Conservation (phyloP, 2,888 invertebrate species). For the Drosophila paracracens region DNA sequence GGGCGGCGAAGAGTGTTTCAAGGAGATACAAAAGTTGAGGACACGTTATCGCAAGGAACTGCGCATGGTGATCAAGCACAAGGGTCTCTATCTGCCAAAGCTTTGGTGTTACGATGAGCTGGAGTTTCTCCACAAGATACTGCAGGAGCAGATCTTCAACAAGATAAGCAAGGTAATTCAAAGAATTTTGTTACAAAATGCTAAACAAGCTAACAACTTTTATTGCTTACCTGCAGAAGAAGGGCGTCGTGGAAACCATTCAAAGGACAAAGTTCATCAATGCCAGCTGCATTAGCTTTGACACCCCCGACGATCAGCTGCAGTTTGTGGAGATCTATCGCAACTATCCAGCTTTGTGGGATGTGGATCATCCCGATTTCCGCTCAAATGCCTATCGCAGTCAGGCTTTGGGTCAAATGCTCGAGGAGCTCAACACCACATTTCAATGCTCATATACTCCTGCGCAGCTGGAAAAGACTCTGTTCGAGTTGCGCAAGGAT, state of each 20-base stretch:
- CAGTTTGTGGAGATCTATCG: conserved; percentile 80
- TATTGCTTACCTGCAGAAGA: conserved; percentile 54
- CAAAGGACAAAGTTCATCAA: conserved; percentile 73
- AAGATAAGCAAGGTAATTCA: conserved; percentile 71
- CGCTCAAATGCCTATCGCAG: conserved; percentile 77
- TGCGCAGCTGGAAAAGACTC: conserved; percentile 77
- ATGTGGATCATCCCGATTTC: conserved; percentile 82
- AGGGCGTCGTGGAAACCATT: conserved; percentile 68
- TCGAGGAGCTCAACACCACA: conserved; percentile 69
- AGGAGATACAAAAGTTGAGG: conserved; percentile 76
- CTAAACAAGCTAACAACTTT: not conserved
- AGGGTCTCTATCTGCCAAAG: conserved; percentile 78
- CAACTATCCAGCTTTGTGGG: conserved; percentile 75
- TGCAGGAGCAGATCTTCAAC: conserved; percentile 75
- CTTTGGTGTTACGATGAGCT: conserved; percentile 82
- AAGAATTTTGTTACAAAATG: not conserved
- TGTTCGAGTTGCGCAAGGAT: conserved; percentile 72
- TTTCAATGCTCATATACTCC: conserved; percentile 47
- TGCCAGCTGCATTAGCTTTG: conserved; percentile 63
- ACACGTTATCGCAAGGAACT: conserved; percentile 80
- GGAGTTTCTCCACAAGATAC: conserved; percentile 74
- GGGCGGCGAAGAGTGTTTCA: conserved; percentile 68
- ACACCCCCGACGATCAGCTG: conserved; percentile 62
- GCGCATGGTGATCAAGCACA: conserved; percentile 73
- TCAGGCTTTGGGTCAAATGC: conserved; percentile 75